Base-by-base conservation (phyloP, 2,113 vertebrate genomes). In the Mixornis gularis region DNA sequence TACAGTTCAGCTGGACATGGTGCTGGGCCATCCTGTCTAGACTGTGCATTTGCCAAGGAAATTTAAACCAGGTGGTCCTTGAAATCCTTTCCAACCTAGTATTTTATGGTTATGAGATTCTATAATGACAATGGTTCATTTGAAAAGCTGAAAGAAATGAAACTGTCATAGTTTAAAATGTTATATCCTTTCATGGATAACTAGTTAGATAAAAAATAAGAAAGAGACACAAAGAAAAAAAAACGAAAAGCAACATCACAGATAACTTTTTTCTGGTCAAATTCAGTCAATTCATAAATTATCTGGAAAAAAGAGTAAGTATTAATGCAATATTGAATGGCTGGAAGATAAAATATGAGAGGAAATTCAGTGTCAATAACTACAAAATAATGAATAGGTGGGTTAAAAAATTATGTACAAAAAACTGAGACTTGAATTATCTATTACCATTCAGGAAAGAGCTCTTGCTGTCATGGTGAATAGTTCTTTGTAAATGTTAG, bases 401-500 rank as follows among this genome's bases (percentile, higher is more conserved):
- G 16, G 10, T 49, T 46, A 82, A 93, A 87, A 30, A 52, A 29
- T 43, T 70, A 27, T 29, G 22, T 48, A 81, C 17, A 66, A 27
- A 89, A 71, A 64, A 1, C 8, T 55, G 48, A 79, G 59, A 85
- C 24, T 3, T 88, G 71, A 79, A 73, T 86, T 85, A 77, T 41
- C 46, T 80, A n/a, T 62, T 90, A n/a, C 22, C 16, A 27, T 69
- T 92, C 72, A 90, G 26, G 29, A 90, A 87, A 73, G 41, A 73
- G 13, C 7, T 88, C 32, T 94, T 90, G 32, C 63, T 85, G 41
- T 60, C 72, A 70, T 41, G 18, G 41, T 90, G 68, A 76, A 64
- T 44, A 70, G 82, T 22, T 77, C 71, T 83, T 79, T 92, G 88
- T 58, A 94, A 90, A 85, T 77, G 29, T 90, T 88, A 79, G 63